Conservation (phyloP, 2,797 vertebrate genomes). For the Setipinna tenuifilis region DNA sequence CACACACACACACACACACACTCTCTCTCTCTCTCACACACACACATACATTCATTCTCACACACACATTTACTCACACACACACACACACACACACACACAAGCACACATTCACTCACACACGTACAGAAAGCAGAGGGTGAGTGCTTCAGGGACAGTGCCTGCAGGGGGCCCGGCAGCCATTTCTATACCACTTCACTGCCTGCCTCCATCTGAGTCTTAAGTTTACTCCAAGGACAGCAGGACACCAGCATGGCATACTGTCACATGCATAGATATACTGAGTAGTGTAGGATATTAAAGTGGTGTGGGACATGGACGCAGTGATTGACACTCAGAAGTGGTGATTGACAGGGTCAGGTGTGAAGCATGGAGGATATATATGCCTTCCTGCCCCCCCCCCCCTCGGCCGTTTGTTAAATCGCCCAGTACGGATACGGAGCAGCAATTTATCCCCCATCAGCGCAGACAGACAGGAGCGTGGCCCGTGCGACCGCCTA, state of each 20-base stretch:
- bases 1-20: not conserved
- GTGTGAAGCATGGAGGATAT: conserved; percentile 30
- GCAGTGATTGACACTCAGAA: no score
- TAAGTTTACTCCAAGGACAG: no score
- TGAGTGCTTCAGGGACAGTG: not conserved
- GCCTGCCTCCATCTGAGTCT: conserved; percentile 26
- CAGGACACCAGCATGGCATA: no score
- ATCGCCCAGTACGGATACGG: conserved; percentile 15
- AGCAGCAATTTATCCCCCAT: conserved; percentile 37
- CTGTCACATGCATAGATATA: no score
- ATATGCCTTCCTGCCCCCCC: conserved; percentile 19
- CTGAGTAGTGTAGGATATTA: no score
- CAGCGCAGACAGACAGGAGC: not conserved
- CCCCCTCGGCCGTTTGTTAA: conserved; percentile 48
- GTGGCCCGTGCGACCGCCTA: no score
- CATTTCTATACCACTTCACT: conserved; percentile 2
- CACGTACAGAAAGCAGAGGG: not conserved
- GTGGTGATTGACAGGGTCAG: no score
- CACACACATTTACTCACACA: not conserved
- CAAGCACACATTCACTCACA: conserved; percentile 31
- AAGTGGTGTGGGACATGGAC: no score
- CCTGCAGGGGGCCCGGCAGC: not conserved
- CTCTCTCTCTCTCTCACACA: conserved; percentile 25
- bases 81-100: conserved; percentile 14
- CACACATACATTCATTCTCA: conserved; percentile 32